Evolutionary conservation across 2,113 vertebrate genomes (phyloP).

Genomic region (Esox niger): DNA sequence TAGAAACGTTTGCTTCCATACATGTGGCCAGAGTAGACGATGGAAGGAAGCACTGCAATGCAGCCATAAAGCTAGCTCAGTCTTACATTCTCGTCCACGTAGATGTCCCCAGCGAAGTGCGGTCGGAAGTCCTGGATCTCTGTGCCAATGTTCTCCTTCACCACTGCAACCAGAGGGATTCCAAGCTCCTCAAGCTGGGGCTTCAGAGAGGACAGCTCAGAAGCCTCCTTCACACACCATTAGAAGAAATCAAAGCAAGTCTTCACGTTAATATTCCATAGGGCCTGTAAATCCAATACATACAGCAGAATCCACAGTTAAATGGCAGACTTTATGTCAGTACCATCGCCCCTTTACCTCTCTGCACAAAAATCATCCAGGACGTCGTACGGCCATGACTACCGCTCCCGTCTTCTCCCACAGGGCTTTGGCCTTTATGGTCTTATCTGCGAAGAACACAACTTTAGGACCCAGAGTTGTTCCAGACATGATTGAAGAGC

Average conservation of each 20-base stretch:
- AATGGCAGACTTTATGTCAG: not conserved
- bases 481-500: no score
- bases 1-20: not conserved
- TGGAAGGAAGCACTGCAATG: no score
- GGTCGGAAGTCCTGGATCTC: constrained; percentile 90
- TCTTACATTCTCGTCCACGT: constrained; percentile 85
- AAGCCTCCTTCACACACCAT: constrained; percentile 79
- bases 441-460: constrained; percentile 60
- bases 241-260: no score
- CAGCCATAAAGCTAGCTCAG: not conserved
- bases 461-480: no score
- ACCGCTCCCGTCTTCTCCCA: constrained; percentile 89
- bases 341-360: constrained; percentile 73
- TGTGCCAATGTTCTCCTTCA: constrained; percentile 86
- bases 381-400: constrained; percentile 91
- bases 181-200: constrained; percentile 86
- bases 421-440: constrained; percentile 84
- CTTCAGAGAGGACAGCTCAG: constrained; percentile 92
- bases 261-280: no score
- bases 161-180: constrained; percentile 89
- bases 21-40: no score
- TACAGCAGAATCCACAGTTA: not conserved
- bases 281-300: not conserved
- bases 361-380: constrained; percentile 98
- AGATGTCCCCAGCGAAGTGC: constrained; percentile 91